Conservation (phyloP, 2,113 vertebrate species). For the Callospermophilus lateralis region DNA sequence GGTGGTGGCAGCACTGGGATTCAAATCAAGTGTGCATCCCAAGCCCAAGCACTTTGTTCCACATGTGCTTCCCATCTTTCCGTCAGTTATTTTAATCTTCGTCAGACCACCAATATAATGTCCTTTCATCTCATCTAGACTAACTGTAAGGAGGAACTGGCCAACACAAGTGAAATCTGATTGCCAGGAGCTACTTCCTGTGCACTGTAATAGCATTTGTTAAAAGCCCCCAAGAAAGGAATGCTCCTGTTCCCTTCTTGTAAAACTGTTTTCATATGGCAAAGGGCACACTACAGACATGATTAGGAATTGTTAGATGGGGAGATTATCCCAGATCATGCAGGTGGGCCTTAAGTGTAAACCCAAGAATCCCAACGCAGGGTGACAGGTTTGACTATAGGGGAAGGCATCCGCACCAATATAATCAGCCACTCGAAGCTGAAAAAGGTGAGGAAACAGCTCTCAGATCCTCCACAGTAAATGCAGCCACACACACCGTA, state of each 20-base stretch:
- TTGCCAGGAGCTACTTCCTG: background rate
- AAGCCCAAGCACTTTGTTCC: background rate
- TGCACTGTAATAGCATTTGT: background rate
- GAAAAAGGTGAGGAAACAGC: background rate
- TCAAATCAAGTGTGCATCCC: rapidly evolving
- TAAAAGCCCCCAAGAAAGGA: background rate
- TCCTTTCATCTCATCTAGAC: background rate
- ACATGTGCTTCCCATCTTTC: rapidly evolving
- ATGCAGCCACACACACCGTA: background rate
- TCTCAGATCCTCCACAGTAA: background rate
- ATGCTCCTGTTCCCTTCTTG: background rate
- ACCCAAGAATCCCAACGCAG: background rate
- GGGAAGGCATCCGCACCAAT: background rate
- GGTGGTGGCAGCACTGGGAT: background rate
- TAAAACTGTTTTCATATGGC: background rate
- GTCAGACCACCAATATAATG: background rate
- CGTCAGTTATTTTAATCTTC: background rate
- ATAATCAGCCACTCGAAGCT: background rate
- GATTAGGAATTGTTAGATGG: background rate
- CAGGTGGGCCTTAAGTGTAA: background rate
- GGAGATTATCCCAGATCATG: background rate
- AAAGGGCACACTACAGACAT: background rate
- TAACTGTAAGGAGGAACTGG: background rate
- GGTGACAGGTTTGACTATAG: background rate
- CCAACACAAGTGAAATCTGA: background rate